Evolutionary conservation across 2,888 invertebrate genomes (phyloP).

Genomic region (Selenia dentaria): DNA sequence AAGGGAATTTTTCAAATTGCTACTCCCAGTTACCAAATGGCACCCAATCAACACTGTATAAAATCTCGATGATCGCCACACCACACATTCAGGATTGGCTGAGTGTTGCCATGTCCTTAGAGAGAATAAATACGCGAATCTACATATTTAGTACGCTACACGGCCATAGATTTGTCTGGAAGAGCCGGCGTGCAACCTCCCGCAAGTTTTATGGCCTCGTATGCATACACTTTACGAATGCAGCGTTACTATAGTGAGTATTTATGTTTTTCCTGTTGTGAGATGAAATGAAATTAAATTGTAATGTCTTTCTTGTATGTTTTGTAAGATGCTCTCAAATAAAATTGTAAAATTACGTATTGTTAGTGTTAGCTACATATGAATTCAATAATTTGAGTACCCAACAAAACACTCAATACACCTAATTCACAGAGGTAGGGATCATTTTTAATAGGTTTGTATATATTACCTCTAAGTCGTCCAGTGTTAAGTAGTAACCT

Average conservation of each 20-base stretch:
- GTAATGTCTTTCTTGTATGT: slow-evolving; percentile 5
- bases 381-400: too few species aligned
- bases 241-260: slow-evolving; percentile 12
- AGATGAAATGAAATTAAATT: slow-evolving; percentile 15
- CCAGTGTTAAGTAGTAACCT: too few species aligned
- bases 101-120: slow-evolving; percentile 16
- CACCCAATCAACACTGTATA: slow-evolving; percentile 16
- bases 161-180: slow-evolving; percentile 36
- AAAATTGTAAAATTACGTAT: too few species aligned
- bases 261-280: slow-evolving; percentile 17
- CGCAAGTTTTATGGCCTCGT: slow-evolving; percentile 14
- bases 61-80: slow-evolving; percentile 17
- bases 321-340: too few species aligned
- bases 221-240: slow-evolving; percentile 19
- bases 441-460: too few species aligned
- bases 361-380: too few species aligned
- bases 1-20: background rate
- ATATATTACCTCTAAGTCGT: too few species aligned
- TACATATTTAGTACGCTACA: slow-evolving; percentile 45
- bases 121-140: slow-evolving; percentile 50
- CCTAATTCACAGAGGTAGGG: too few species aligned
- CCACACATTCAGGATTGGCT: slow-evolving; percentile 7
- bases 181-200: slow-evolving; percentile 26
- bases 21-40: slow-evolving; percentile 3
- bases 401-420: too few species aligned